Percentiles rank a stretch among this genome's conserved stretches.
phyloP scores from a whole-genome alignment of 2,797 vertebrate genomes.

The Macropodus opercularis region DNA sequence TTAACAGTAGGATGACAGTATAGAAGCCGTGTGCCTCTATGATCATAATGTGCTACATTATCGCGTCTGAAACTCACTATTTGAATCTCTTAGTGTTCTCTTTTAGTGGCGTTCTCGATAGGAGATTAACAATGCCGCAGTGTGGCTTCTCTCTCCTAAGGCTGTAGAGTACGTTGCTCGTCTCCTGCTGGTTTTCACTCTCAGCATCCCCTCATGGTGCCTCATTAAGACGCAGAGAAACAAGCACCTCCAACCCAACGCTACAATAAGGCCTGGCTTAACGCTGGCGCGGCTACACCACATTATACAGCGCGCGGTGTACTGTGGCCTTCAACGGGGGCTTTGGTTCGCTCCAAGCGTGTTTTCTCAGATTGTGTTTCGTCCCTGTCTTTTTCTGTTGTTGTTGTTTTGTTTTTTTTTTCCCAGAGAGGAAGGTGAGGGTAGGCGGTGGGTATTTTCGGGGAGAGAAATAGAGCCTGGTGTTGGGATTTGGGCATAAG shows the following conservation, averaged over 20 bases:
- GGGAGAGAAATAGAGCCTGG: neutral
- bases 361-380: conserved; percentile 35
- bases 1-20: conserved; percentile 20
- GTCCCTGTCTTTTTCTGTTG: conserved; percentile 26
- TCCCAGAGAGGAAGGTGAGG: conserved; percentile 19
- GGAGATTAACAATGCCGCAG: conserved; percentile 55
- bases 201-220: conserved; percentile 73
- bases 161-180: conserved; percentile 54
- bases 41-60: conserved; percentile 41
- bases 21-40: conserved; percentile 26
- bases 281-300: conserved; percentile 20
- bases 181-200: conserved; percentile 67
- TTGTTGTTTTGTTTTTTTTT: neutral
- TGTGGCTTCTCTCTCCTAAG: conserved; percentile 46
- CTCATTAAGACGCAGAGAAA: conserved; percentile 77
- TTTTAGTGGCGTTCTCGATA: conserved; percentile 41
- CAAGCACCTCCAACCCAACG: conserved; percentile 61
- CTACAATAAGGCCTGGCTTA: conserved; percentile 46
- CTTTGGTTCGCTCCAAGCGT: conserved; percentile 36
- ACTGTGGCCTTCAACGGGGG: conserved; percentile 47
- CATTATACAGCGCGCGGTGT: conserved; percentile 40
- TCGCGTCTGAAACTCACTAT: conserved; percentile 7
- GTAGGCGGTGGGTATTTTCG: conserved; percentile 1
- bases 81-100: conserved; percentile 26
- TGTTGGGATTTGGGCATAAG: conserved; percentile 51